Base-by-base conservation (phyloP, 2,888 invertebrate genomes). In the Ophion ellenae region DNA sequence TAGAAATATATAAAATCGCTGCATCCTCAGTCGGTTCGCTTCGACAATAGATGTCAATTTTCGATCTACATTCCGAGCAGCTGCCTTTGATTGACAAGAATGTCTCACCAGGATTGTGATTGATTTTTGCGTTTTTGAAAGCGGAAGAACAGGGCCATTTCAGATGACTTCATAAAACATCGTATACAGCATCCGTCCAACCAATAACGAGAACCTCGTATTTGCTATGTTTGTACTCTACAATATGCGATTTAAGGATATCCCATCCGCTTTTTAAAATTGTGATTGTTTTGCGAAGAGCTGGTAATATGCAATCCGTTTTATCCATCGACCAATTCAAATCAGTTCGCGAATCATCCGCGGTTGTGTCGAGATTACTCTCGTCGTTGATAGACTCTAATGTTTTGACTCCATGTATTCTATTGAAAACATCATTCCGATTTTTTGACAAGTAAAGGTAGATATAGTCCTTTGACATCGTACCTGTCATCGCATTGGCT, bases 81-180 rank as follows among this genome's bases (percentile, higher is more conserved):
- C 57, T n/a, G 5, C 88, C 87, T 74, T 47, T 66, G 5, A 88
- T 85, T 9, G 66, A 63, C 53, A 86, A 64, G 67, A 80, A 85
- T 47, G 2, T 47, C 2, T 9, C 10, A 47, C 47, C 17, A 59
- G 6, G 17, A 11, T 17, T 82, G 10, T 66, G 69, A 77, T 83
- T 85, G 2, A 88, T 84, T 64, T 83, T 81, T 0, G 86, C 87
- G 40, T 87, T 81, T 80, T 87, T 88, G 11, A 89, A 87, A 0
- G 81, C 6, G n/a, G 76, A 88, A 0, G 86, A 80, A 63, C 86
- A 89, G 4, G 87, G 89, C 20, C 88, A 64, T 85, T 84, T 86
- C n/a, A 87, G 24, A 17, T 88, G 45, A 57, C 10, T 28, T 84
- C 84, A 86, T 47, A 87, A 45, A 5, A 71, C 11, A 7, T 85